These are phyloP conservation scores for Thymallus thymallus DNA, from an alignment of 2,113 vertebrate species.

Conservation along the genomic window DNA sequence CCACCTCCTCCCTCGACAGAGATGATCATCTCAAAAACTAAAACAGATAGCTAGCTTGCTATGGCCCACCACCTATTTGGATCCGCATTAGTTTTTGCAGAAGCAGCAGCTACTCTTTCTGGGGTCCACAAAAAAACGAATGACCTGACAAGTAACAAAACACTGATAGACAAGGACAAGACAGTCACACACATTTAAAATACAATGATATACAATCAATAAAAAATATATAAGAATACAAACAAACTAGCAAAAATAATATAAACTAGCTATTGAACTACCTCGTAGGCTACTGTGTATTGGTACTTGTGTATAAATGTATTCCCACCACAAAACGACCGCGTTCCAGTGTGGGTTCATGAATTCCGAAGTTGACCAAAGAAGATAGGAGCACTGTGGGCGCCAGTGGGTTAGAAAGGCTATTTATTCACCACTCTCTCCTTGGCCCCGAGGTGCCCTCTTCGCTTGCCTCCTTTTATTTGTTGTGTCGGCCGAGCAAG, in stretches of 20 bases:
- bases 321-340: not conserved
- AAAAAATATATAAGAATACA: too few relatives aligned
- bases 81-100: too few relatives aligned
- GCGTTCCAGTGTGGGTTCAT: slow-evolving; percentile 10
- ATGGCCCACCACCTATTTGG: too few relatives aligned
- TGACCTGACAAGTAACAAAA: too few relatives aligned
- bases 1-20: too few relatives aligned
- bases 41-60: too few relatives aligned
- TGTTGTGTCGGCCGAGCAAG: slow-evolving; percentile 62
- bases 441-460: slow-evolving; percentile 65
- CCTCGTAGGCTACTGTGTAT: not conserved
- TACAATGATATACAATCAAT: too few relatives aligned
- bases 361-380: slow-evolving; percentile 67
- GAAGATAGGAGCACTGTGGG: slow-evolving; percentile 49
- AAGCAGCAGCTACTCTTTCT: too few relatives aligned
- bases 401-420: slow-evolving; percentile 35
- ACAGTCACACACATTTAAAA: too few relatives aligned
- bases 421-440: slow-evolving; percentile 62
- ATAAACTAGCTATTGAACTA: not conserved
- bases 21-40: too few relatives aligned
- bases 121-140: too few relatives aligned
- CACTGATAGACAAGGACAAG: too few relatives aligned
- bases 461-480: slow-evolving; percentile 60
- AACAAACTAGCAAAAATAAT: not conserved
- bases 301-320: not conserved